phyloP scores from a whole-genome alignment of 2,797 vertebrate species.

The Pteronotus mesoamericanus region DNA sequence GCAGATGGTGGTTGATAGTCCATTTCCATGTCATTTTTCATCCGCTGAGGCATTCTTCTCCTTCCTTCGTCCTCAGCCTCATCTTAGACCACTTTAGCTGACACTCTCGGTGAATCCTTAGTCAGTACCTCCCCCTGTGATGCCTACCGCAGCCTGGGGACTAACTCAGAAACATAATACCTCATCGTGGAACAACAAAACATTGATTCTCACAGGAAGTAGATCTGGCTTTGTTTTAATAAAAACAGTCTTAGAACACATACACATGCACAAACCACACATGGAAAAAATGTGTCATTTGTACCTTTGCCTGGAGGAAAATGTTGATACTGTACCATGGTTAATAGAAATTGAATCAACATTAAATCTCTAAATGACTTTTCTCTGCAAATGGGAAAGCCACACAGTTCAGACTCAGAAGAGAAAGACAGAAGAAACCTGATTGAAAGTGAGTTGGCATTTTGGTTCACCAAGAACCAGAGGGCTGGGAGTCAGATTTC shows the following conservation, averaged over 20 bases:
- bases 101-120: neutral
- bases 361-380: slow-evolving; percentile 65
- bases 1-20: neutral
- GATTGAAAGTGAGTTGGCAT: slow-evolving; percentile 61
- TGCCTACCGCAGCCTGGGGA: too few species aligned
- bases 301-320: slow-evolving; percentile 72
- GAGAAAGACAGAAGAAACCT: slow-evolving; percentile 58
- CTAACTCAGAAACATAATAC: slow-evolving; percentile 36
- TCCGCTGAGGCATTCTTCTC: neutral
- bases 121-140: neutral
- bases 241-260: slow-evolving; percentile 69
- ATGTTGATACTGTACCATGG: slow-evolving; percentile 61
- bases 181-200: slow-evolving; percentile 63
- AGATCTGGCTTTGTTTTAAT: slow-evolving; percentile 72
- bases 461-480: slow-evolving; percentile 60
- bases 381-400: slow-evolving; percentile 56
- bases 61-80: neutral
- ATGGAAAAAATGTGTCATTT: slow-evolving; percentile 77
- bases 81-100: neutral
- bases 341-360: slow-evolving; percentile 71
- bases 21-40: neutral
- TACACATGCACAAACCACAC: slow-evolving; percentile 3
- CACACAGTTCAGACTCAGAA: slow-evolving; percentile 25
- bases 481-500: slow-evolving; percentile 55
- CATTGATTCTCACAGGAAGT: slow-evolving; percentile 72